Conservation (phyloP, 2,113 vertebrate genomes). For the Cavia aperea region DNA sequence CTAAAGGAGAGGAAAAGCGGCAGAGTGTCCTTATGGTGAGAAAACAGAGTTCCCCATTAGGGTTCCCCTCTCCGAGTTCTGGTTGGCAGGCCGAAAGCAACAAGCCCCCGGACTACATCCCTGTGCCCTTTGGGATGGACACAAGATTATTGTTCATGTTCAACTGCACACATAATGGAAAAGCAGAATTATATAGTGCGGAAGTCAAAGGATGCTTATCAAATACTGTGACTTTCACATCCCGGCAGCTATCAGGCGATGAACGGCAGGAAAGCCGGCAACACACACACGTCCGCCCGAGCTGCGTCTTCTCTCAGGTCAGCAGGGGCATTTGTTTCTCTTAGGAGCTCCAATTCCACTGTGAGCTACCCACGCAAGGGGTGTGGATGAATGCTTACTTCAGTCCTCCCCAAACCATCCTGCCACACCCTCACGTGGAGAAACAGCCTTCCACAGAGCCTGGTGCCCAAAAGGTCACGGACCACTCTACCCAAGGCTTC, state of each 20-base stretch:
- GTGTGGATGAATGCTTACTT: background rate
- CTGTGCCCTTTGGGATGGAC: background rate
- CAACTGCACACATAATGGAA: background rate
- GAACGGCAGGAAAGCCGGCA: background rate
- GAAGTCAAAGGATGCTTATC: background rate
- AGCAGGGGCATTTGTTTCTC: background rate
- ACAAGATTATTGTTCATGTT: background rate
- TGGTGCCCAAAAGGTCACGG: background rate
- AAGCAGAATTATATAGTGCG: background rate
- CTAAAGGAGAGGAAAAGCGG: background rate
- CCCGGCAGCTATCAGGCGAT: background rate
- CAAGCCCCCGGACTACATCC: background rate
- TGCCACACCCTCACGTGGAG: background rate
- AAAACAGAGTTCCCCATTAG: background rate
- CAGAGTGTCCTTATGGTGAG: background rate
- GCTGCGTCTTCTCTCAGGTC: background rate
- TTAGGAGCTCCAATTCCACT: background rate
- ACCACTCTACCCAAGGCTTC: background rate
- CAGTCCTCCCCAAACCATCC: background rate
- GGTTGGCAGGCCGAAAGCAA: background rate
- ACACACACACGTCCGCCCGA: background rate
- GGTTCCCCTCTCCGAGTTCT: background rate
- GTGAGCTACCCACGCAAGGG: background rate
- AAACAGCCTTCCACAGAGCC: background rate
- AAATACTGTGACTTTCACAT: background rate